These are phyloP conservation scores for Lycodopsis pacificus DNA, from an alignment of 2,797 vertebrate species.

Conservation along the genomic window DNA sequence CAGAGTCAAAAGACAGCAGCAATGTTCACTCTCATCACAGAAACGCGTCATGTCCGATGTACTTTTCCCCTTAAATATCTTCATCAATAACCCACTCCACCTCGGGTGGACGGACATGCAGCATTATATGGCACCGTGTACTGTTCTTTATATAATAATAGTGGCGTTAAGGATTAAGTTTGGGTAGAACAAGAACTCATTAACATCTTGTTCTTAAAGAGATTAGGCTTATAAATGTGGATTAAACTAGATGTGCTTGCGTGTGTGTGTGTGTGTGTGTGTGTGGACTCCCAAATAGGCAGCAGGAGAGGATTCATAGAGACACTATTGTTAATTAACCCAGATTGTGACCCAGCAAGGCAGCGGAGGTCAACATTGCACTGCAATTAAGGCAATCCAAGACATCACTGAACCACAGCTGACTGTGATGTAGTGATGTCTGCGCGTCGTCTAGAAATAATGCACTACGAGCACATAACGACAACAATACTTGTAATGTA, in stretches of 20 bases:
- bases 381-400: neutral
- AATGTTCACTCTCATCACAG: neutral
- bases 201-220: constrained; percentile 67
- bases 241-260: constrained; percentile 19
- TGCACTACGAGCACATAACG: neutral
- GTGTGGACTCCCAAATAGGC: constrained; percentile 15
- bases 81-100: neutral
- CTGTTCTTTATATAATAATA: constrained; percentile 23
- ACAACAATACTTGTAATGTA: neutral
- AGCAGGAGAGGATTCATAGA: constrained; percentile 25
- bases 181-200: constrained; percentile 60
- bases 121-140: constrained; percentile 17
- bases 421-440: constrained; percentile 15
- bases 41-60: neutral
- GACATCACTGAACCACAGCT: neutral
- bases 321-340: constrained; percentile 45
- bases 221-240: constrained; percentile 25
- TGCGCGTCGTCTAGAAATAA: neutral
- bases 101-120: neutral
- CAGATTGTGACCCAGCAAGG: constrained; percentile 16
- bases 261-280: constrained; percentile 20
- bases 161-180: constrained; percentile 50
- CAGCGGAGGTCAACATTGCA: constrained; percentile 5
- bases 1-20: neutral
- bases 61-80: constrained; percentile 22